Conservation (phyloP, 2,888 invertebrate genomes). For the Tetrapedia diversipes region DNA sequence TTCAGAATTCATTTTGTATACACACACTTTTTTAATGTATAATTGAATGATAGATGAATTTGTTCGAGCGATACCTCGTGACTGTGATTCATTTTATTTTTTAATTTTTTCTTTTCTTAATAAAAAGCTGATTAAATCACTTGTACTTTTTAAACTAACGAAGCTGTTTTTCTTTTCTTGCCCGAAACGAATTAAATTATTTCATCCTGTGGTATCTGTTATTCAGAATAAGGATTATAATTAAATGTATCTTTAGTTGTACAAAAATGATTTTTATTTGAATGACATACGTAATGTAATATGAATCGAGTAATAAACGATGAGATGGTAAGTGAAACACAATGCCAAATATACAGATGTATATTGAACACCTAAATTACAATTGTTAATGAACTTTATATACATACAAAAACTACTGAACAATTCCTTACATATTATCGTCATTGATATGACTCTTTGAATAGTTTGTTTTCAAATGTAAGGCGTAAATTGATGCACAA, state of each 20-base stretch:
- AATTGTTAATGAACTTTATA: conserved; percentile 55
- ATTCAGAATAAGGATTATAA: conserved; percentile 27
- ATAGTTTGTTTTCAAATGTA: conserved; percentile 41
- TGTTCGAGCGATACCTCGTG: conserved; percentile 12
- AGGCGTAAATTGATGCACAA: conserved; percentile 47
- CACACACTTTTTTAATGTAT: conserved; percentile 26
- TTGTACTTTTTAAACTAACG: not conserved
- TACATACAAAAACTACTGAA: conserved; percentile 67
- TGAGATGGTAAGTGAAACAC: conserved; percentile 59
- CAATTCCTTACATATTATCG: conserved; percentile 60
- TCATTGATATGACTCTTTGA: conserved; percentile 45
- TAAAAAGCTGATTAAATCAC: conserved; percentile 30
- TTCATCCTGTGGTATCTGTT: conserved; percentile 35
- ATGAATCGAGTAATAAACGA: conserved; percentile 63
- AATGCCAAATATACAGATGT: conserved; percentile 59
- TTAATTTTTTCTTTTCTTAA: conserved; percentile 27
- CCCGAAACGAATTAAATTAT: conserved; percentile 1
- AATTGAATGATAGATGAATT: conserved; percentile 18
- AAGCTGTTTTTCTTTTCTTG: not conserved
- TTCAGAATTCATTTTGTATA: conserved; percentile 31
- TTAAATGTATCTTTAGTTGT: conserved; percentile 46
- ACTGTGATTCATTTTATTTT: conserved; percentile 41
- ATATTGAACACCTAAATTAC: conserved; percentile 57
- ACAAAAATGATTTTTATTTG: conserved; percentile 72
- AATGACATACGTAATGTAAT: conserved; percentile 69